Evolutionary conservation across 2,113 vertebrate species (phyloP).

Genomic region (Sitta europaea): DNA sequence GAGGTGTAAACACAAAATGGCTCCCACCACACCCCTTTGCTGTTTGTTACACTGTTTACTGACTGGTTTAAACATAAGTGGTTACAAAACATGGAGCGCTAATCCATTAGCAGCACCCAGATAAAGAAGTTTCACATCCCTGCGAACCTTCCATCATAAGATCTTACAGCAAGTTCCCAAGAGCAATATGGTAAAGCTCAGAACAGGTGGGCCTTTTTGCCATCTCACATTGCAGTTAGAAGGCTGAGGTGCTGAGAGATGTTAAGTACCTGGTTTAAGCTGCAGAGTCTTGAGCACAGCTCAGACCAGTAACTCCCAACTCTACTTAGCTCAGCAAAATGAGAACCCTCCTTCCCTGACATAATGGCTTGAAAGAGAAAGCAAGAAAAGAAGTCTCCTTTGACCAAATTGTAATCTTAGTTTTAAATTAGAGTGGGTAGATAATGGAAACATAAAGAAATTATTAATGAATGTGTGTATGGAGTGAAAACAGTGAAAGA

Average conservation of each 20-base stretch:
- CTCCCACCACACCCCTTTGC: not conserved
- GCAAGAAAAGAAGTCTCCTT: not conserved
- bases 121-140: not conserved
- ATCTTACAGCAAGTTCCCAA: not conserved
- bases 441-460: not conserved
- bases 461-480: not conserved
- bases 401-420: not conserved
- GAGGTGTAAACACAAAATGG: not conserved
- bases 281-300: not conserved
- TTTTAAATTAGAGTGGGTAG: not conserved
- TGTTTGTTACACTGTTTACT: not conserved
- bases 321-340: not conserved
- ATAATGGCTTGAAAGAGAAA: not conserved
- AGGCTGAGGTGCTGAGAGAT: not conserved
- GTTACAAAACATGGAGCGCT: not conserved
- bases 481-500: not conserved
- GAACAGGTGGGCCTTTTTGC: not conserved
- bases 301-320: not conserved
- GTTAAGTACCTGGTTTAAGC: not conserved
- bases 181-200: not conserved
- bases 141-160: not conserved
- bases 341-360: not conserved
- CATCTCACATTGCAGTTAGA: not conserved
- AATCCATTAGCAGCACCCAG: not conserved
- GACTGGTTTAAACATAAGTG: not conserved